Conservation (phyloP, 2,797 vertebrate genomes). For the Malurus leucopterus region DNA sequence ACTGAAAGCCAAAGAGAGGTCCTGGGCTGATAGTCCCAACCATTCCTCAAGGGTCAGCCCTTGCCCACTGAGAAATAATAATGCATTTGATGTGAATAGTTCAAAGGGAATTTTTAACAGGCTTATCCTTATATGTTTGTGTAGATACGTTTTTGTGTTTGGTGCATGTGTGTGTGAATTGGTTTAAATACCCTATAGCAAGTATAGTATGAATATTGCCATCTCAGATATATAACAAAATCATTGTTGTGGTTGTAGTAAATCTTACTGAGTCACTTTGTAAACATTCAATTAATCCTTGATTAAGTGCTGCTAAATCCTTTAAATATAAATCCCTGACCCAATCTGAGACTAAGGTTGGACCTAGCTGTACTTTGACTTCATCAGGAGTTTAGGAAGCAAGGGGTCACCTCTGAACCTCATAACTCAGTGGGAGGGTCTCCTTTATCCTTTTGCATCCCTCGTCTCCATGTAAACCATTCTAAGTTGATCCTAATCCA, state of each 20-base stretch:
- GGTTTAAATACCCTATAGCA: not conserved
- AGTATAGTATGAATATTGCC: not conserved
- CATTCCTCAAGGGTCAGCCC: not conserved
- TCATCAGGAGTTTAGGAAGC: not conserved
- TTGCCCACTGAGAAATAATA: not conserved
- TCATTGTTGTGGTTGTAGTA: not conserved
- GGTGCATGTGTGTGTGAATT: not conserved
- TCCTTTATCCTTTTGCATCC: not conserved
- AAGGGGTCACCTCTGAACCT: not conserved
- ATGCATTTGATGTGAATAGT: not conserved
- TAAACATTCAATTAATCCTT: not conserved
- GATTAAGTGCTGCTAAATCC: not conserved
- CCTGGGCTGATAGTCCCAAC: not conserved
- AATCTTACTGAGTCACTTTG: not conserved
- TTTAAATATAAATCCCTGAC: not conserved
- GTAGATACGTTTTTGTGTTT: not conserved
- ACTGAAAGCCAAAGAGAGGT: not conserved
- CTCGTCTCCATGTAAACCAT: not conserved
- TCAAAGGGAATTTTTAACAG: not conserved
- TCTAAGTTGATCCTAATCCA: not conserved
- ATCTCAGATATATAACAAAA: not conserved
- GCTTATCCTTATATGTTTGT: not conserved
- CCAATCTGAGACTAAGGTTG: not conserved
- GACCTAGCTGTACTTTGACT: not conserved
- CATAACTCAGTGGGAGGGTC: not conserved